Base-by-base conservation (phyloP, 2,888 invertebrate species). In the Drosophila niveifrons region DNA sequence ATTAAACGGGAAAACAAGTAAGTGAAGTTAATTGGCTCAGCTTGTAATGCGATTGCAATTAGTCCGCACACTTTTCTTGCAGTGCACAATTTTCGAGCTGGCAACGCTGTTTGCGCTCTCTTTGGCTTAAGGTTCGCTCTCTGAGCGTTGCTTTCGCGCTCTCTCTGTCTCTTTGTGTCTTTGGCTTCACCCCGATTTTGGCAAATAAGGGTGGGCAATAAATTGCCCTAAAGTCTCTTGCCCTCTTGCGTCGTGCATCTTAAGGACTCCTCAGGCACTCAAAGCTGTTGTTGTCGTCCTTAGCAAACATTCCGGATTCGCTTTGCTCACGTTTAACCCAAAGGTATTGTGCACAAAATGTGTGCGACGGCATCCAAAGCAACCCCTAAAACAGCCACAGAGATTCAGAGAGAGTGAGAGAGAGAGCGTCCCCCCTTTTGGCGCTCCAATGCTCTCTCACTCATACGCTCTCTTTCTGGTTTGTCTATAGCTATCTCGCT, bases 131-230 rank as follows among this genome's bases (percentile, higher is more conserved):
- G 3, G 9, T 9, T 23, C 23, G 10, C 51, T 61, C 23, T 2
- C 65, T 56, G 3, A 28, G 23, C 44, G 15, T 4, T 11, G 17
- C 13, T 11, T 10, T 46, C 28, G n/a, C 39, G n/a, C 15, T n/a
- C 18, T 7, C 44, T 51, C 43, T 10, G 48, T 47, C 41, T 34
- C 48, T 57, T 50, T 41, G 2, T 62, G 47, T 34, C 63, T 23
- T 23, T 34, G 56, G 44, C 62, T 76, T 59, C 80, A 85, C 76
- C 68, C 75, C 76, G 56, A 62, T 44, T 50, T 56, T 48, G 64
- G 61, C 77, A 50, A 56, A 68, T 72, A 76, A 76, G 76, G 76
- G 76, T 76, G 69, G 56, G 65, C 65, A 28, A 57, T 76, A 76
- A 66, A 68, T 66, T 62, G 62, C 72, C 65, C 52, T 48, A 29